Conservation (phyloP, 2,888 invertebrate species). For the Drosophila demipolita region DNA sequence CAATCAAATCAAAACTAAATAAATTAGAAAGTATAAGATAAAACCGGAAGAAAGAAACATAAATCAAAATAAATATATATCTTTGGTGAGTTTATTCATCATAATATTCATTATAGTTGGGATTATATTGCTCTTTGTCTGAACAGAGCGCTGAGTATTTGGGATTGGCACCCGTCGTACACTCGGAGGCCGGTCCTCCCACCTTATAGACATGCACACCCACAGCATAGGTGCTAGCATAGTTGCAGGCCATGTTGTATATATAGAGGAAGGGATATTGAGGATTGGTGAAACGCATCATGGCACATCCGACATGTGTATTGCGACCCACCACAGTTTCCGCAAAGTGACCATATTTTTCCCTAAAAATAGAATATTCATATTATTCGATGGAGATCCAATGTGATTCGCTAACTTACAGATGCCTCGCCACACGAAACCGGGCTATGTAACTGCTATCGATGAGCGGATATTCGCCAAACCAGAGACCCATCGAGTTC, state of each 20-base stretch:
- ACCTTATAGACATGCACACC: conserved; percentile 79
- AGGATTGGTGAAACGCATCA: conserved; percentile 81
- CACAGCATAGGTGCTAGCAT: conserved; percentile 83
- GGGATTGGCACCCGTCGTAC: conserved; percentile 77
- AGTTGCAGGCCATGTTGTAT: conserved; percentile 84
- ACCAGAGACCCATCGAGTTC: conserved; percentile 82
- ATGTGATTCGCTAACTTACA: conserved; percentile 68
- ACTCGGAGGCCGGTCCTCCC: conserved; percentile 82
- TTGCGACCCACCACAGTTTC: conserved; percentile 83
- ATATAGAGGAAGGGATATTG: conserved; percentile 79
- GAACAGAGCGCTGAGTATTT: conserved; percentile 82
- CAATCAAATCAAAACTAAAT: conserved; percentile 9
- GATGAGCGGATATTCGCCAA: conserved; percentile 80
- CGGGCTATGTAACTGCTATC: conserved; percentile 80
- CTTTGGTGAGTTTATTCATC: conserved; percentile 49
- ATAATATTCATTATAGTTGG: conserved; percentile 78
- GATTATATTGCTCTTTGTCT: conserved; percentile 79
- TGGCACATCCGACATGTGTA: conserved; percentile 84
- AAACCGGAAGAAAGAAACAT: conserved; percentile 36
- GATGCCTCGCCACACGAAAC: conserved; percentile 77
- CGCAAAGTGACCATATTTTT: conserved; percentile 84
- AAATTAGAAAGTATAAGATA: conserved; percentile 2
- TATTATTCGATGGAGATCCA: no score
- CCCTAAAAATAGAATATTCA: conserved; percentile 55
- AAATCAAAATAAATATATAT: conserved; percentile 21